Evolutionary conservation across 2,888 invertebrate species (phyloP), one percentile per base, ranked within the genome.

Genomic region (Ephialtes manifestator): DNA sequence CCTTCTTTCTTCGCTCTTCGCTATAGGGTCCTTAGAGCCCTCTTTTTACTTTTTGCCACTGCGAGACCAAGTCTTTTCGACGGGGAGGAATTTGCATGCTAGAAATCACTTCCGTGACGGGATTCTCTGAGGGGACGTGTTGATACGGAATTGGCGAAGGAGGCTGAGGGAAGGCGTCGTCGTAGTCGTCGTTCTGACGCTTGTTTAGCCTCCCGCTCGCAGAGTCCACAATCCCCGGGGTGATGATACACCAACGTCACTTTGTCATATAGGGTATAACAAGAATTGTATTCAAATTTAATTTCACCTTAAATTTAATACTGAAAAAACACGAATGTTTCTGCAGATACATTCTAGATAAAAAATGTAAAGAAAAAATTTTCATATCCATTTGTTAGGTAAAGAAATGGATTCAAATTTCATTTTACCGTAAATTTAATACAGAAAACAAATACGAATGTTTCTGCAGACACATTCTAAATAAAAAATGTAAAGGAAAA

Each of bases 91-190:
- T 90, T 89, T 89, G 88, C 88, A 89, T 89, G 86, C 85, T 87
- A 88, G 89, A 88, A 89, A 90, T 90, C 88, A 86, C 87, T 89
- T 88, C 86, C 84, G 83, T 81, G 72, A 53, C 76, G 67, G 70
- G 55, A 72, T 67, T 46, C 63, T 77, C 77, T 72, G 31, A 18
- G 75, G 46, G 68, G 55, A 76, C 82, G 72, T 78, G 60, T 43
- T 74, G 76, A 78, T 71, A 76, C 75, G 79, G 74, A 81, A 60
- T 84, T 63, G 60, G 80, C 60, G 72, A 51, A 67, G 39, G 75
- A 70, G n/a, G 78, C 70, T 39, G 65, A 65, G 80, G 75, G 75
- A 63, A 39, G 80, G 75, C 53, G 72, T 39, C 67, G 39, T 65
- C 51, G n/a, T 51, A 48, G 10, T 39, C 39, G 35, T 67, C 46